Conservation (phyloP, 2,888 invertebrate genomes). For the Lasioglossum figueresi region DNA sequence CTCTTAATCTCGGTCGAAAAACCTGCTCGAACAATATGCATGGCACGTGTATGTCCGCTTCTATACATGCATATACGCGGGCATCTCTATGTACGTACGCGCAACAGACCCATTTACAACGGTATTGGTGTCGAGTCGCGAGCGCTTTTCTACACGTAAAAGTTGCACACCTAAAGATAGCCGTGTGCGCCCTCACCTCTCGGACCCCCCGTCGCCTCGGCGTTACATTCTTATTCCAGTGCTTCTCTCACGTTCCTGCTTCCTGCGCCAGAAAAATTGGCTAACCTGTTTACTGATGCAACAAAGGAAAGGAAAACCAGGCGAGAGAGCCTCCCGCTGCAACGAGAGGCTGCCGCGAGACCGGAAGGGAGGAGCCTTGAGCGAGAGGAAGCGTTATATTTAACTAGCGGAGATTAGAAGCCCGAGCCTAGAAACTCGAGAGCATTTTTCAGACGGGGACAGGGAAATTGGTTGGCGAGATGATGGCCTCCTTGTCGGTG, state of each 20-base stretch:
- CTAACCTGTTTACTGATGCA: constrained; percentile 63
- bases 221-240: constrained; percentile 55
- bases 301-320: constrained; percentile 56
- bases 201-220: background rate
- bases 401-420: constrained; percentile 19
- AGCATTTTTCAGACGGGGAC: background rate
- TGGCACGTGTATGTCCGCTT: constrained; percentile 28
- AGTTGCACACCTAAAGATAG: constrained; percentile 41
- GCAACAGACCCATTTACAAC: background rate
- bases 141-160: constrained; percentile 23
- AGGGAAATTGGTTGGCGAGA: background rate
- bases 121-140: background rate
- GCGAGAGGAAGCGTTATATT: constrained; percentile 24
- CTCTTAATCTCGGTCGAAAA: constrained; percentile 64
- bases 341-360: background rate
- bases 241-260: constrained; percentile 61
- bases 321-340: constrained; percentile 19
- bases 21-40: constrained; percentile 57
- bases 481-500: background rate
- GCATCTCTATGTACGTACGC: background rate
- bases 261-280: constrained; percentile 63
- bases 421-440: background rate
- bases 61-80: background rate
- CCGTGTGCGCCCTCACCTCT: background rate
- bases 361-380: constrained; percentile 2